Conservation (phyloP, 1,140 invertebrate genomes). For the Saccostrea cuccullata region DNA sequence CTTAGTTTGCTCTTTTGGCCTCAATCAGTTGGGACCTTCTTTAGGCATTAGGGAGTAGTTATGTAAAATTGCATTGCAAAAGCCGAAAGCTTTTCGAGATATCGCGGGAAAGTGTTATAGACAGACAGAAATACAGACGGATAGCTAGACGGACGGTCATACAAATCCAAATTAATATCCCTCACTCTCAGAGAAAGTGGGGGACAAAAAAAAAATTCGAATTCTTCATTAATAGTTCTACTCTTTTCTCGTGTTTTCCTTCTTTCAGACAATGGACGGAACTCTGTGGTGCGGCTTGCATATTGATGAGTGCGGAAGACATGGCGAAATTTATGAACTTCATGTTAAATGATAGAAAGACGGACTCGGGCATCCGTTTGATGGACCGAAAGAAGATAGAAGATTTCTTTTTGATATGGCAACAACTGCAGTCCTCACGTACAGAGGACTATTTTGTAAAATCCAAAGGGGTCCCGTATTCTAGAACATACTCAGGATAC, state of each 20-base stretch:
- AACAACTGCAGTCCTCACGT: not conserved
- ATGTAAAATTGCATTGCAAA: too few relatives aligned
- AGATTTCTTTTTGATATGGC: not conserved
- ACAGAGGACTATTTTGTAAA: constrained; percentile 14
- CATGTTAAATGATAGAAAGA: constrained; percentile 44
- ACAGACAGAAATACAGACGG: too few relatives aligned
- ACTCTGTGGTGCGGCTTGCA: constrained; percentile 58
- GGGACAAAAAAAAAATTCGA: too few relatives aligned
- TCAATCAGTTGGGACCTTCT: too few relatives aligned
- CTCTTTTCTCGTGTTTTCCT: not conserved
- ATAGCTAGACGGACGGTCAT: too few relatives aligned
- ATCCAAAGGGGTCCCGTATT: constrained; percentile 35
- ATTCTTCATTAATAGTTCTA: too few relatives aligned
- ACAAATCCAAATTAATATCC: too few relatives aligned
- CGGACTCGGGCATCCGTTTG: not conserved
- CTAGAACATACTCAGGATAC: constrained; percentile 48
- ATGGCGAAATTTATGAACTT: constrained; percentile 64
- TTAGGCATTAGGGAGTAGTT: too few relatives aligned
- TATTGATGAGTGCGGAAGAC: constrained; percentile 52
- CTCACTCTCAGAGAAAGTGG: too few relatives aligned
- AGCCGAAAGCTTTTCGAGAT: too few relatives aligned
- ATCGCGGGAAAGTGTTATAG: too few relatives aligned
- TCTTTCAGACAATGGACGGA: constrained; percentile 40
- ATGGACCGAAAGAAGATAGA: constrained; percentile 11
- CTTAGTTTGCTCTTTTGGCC: too few relatives aligned